Percentiles rank a stretch among this genome's conserved stretches.
Conservation (phyloP, 2,888 invertebrate genomes). For the Dendrolimus pini region DNA sequence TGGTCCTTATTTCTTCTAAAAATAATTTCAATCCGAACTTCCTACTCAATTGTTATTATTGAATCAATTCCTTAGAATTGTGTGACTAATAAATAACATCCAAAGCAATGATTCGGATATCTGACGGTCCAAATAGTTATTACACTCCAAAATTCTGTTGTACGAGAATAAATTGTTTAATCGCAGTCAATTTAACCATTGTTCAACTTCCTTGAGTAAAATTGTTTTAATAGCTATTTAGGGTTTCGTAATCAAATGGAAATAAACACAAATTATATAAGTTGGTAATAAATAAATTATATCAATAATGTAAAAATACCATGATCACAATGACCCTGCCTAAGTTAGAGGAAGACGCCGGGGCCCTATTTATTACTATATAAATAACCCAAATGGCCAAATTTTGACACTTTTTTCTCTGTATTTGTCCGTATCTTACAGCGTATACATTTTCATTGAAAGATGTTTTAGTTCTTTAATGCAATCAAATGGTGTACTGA, state of each 20-base stretch:
- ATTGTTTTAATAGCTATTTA: conserved; percentile 21
- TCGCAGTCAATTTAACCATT: conserved; percentile 38
- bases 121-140: background rate
- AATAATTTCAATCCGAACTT: background rate
- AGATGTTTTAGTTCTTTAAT: too few relatives aligned
- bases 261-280: conserved; percentile 9
- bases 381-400: too few relatives aligned
- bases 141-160: conserved; percentile 20
- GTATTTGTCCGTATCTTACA: too few relatives aligned
- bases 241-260: conserved; percentile 12
- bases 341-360: too few relatives aligned
- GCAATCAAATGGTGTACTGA: too few relatives aligned
- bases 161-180: conserved; percentile 49
- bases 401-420: too few relatives aligned
- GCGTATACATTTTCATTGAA: too few relatives aligned
- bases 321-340: too few relatives aligned
- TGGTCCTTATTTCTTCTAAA: background rate
- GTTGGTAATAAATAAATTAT: background rate
- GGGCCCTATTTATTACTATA: too few relatives aligned
- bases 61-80: background rate
- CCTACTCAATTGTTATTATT: background rate
- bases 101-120: conserved; percentile 3
- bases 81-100: conserved; percentile 6
- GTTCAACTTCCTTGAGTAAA: conserved; percentile 27
- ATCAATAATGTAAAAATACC: too few relatives aligned